phyloP scores from a whole-genome alignment of 2,888 invertebrate genomes.

The Agriopis marginaria region DNA sequence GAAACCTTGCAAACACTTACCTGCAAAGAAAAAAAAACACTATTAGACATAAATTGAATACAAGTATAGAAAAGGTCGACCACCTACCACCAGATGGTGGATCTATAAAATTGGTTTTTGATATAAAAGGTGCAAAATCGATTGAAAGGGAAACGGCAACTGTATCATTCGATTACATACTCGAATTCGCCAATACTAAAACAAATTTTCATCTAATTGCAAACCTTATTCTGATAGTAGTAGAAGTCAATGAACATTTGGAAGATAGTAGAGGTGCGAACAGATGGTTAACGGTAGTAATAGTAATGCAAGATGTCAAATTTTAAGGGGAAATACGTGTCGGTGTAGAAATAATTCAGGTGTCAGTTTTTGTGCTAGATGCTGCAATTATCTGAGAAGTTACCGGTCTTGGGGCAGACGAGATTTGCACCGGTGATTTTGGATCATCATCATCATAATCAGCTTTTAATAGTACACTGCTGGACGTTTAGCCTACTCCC shows the following conservation, averaged over 20 bases:
- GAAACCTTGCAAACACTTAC: constrained; percentile 67
- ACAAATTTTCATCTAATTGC: constrained; percentile 37
- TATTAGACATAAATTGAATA: constrained; percentile 70
- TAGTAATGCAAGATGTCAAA: constrained; percentile 60
- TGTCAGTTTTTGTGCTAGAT: constrained; percentile 46
- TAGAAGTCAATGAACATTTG: constrained; percentile 34
- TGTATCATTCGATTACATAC: constrained; percentile 60
- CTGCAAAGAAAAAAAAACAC: constrained; percentile 68
- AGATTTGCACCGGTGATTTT: constrained; percentile 25
- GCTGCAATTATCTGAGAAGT: constrained; percentile 23
- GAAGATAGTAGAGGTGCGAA: constrained; percentile 30
- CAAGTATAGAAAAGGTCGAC: constrained; percentile 69
- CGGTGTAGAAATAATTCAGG: constrained; percentile 50
- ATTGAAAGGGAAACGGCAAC: constrained; percentile 71
- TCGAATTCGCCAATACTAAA: constrained; percentile 42
- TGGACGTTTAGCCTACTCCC: too few species aligned
- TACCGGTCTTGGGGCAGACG: constrained; percentile 37
- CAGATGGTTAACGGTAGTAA: constrained; percentile 61
- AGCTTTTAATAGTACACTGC: too few species aligned
- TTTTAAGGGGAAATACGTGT: constrained; percentile 55
- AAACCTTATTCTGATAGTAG: constrained; percentile 41
- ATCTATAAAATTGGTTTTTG: constrained; percentile 68
- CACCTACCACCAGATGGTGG: constrained; percentile 69
- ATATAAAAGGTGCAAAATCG: constrained; percentile 75
- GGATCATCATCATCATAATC: too few species aligned